These are phyloP conservation scores for Saccopteryx leptura DNA, from an alignment of 2,113 vertebrate species.

Conservation along the genomic window DNA sequence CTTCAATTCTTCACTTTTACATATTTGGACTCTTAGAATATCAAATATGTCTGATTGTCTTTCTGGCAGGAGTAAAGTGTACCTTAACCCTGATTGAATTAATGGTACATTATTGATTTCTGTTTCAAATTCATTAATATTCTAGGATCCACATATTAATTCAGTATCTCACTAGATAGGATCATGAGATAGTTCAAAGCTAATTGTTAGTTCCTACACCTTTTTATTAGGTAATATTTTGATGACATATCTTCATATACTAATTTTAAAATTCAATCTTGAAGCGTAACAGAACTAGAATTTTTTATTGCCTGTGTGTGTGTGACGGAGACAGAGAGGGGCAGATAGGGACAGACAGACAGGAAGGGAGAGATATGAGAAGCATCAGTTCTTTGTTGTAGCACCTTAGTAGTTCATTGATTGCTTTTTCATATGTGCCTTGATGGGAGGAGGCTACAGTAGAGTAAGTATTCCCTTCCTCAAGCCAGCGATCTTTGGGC, in stretches of 20 bases:
- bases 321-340: too few relatives aligned
- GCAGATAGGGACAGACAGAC: too few relatives aligned
- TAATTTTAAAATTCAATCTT: background rate
- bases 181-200: constrained; percentile 56
- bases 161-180: background rate
- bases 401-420: too few relatives aligned
- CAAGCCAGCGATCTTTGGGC: too few relatives aligned
- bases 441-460: too few relatives aligned
- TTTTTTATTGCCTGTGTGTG: too few relatives aligned
- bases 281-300: background rate
- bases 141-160: constrained; percentile 43
- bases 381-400: too few relatives aligned
- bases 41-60: constrained; percentile 48
- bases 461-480: too few relatives aligned
- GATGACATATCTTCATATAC: background rate
- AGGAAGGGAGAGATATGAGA: too few relatives aligned
- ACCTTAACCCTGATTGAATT: constrained; percentile 65
- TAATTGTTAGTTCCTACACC: constrained; percentile 15
- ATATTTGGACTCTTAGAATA: background rate
- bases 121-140: constrained; percentile 73
- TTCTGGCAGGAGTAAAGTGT: constrained; percentile 43
- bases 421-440: too few relatives aligned
- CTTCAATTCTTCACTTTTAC: constrained; percentile 55
- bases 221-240: constrained; percentile 44
- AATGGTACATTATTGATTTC: constrained; percentile 67